Conservation (phyloP, 2,888 invertebrate species). For the Eudasyphora cyanicolor region DNA sequence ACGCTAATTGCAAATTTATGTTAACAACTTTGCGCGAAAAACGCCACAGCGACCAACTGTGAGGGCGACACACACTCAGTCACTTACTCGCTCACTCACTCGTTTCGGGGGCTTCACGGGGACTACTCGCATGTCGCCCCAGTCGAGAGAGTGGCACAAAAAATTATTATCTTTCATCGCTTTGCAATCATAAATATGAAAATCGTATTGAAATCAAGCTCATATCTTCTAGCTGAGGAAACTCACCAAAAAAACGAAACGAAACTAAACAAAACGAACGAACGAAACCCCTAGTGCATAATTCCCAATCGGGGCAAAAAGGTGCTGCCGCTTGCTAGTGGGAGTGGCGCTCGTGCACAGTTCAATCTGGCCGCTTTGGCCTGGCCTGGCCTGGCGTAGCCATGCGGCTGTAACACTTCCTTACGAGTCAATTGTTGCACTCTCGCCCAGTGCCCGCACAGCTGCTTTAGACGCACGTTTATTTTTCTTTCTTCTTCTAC, state of each 20-base stretch:
- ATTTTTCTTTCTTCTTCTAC: not conserved
- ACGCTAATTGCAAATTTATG: constrained; percentile 75
- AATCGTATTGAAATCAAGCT: constrained; percentile 18
- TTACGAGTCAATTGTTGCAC: constrained; percentile 36
- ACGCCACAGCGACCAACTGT: constrained; percentile 29
- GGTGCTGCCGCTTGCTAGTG: constrained; percentile 63
- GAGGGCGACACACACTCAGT: constrained; percentile 35
- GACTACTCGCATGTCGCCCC: too few species aligned
- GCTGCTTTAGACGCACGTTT: constrained; percentile 9
- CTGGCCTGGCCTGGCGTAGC: not conserved
- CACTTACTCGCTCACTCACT: not conserved
- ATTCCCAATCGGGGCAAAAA: constrained; percentile 34
- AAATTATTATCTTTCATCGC: constrained; percentile 67
- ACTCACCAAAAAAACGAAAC: not conserved
- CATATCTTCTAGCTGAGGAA: not conserved
- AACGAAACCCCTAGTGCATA: not conserved
- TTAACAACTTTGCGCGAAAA: constrained; percentile 72
- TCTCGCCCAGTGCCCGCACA: constrained; percentile 44
- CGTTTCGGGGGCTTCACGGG: too few species aligned
- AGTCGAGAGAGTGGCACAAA: constrained; percentile 43
- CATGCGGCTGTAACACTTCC: not conserved
- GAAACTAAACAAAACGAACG: not conserved
- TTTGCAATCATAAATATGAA: constrained; percentile 63
- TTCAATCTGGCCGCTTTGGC: too few species aligned
- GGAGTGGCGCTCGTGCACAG: constrained; percentile 66